Conservation (phyloP, 2,113 vertebrate species). For the Eleginops maclovinus region DNA sequence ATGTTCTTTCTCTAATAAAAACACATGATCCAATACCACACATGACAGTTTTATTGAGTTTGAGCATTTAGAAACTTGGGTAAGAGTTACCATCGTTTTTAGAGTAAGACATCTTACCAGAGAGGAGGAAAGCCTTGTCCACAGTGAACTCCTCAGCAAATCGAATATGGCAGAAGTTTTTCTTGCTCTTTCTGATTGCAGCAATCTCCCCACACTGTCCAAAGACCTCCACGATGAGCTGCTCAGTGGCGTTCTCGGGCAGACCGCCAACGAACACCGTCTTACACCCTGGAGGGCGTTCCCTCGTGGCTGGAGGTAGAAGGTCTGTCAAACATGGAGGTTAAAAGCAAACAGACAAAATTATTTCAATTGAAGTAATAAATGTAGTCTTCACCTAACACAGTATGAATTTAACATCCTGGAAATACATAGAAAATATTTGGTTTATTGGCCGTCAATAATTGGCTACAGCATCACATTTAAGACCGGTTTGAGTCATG, state of each 20-base stretch:
- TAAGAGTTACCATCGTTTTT: neutral
- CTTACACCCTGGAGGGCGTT: conserved; percentile 91
- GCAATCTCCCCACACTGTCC: conserved; percentile 90
- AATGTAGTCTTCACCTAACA: neutral
- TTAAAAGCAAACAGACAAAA: neutral
- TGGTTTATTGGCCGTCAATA: neutral
- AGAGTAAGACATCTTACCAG: conserved; percentile 71
- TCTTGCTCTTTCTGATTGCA: conserved; percentile 92
- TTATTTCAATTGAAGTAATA: neutral
- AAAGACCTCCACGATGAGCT: conserved; percentile 91
- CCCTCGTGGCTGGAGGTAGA: conserved; percentile 87
- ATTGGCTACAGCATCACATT: neutral
- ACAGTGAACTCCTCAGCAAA: conserved; percentile 84
- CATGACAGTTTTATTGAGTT: neutral
- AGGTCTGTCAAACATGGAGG: conserved; percentile 81
- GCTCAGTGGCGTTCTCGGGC: conserved; percentile 88
- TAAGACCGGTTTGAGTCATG: neutral
- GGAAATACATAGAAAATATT: neutral
- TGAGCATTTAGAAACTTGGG: neutral
- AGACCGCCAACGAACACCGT: conserved; percentile 91
- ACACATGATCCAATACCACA: neutral
- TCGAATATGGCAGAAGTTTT: conserved; percentile 92
- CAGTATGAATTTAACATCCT: neutral
- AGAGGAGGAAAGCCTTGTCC: conserved; percentile 32
- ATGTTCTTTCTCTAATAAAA: neutral